Evolutionary conservation across 2,113 vertebrate species (phyloP), one percentile per base, ranked within the genome.

Genomic region (Odocoileus hemionus): DNA sequence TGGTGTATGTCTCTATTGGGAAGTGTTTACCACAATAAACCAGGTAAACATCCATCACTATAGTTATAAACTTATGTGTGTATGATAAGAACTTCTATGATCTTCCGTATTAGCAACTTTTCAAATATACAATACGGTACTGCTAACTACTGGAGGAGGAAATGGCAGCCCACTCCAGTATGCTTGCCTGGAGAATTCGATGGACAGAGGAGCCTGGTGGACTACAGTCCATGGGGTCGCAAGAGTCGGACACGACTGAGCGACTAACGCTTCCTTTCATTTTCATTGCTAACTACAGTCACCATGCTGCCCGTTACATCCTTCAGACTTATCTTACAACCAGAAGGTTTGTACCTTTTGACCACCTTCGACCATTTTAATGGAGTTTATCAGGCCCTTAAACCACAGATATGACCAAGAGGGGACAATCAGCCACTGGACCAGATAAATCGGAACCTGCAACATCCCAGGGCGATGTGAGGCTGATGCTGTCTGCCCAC

Each of bases 391-490:
- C 83, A 89, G 50, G 43, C 21, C 54, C 64, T 67, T 52, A 36
- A 58, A 26, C 58, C 90, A 95, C 33, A 96, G 60, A 58, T 5
- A 57, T 1, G 55, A 61, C 21, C 2, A 55, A 64, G 14, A 80
- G 8, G 23, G 39, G n/a, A 64, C 43, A 52, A 14, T 21, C 61
- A 30, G 47, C 7, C n/a, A 39, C 23, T 2, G 19, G 52, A 17
- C 13, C 13, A 1, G 43, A 84, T 25, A n/a, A 30, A 36, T n/a
- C 5, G 1, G 12, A 39, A 33, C 9, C 78, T 74, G 39, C 39
- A 28, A 23, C 3, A 1, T 16, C 58, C 23, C 39, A 14, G 12
- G 21, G 28, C 25, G 13, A 15, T 1, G 4, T 1, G 2, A 39
- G 28, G n/a, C 25, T 7, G 50, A 23, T 0, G 7, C 13, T 28